phyloP scores from a whole-genome alignment of 2,113 vertebrate genomes.

The Bos taurus region DNA sequence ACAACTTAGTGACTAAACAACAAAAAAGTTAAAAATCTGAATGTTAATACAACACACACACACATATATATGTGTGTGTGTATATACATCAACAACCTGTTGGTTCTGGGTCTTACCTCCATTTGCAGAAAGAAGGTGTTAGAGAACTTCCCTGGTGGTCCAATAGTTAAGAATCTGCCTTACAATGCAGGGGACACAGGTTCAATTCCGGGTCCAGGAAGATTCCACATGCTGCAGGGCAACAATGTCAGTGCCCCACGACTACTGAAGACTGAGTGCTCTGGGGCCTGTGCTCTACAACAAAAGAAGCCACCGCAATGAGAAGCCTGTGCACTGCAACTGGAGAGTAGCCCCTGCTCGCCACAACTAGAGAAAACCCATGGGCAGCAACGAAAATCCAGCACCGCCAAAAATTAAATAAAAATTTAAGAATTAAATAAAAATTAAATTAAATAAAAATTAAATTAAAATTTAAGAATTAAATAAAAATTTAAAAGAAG shows the following conservation, averaged over 20 bases:
- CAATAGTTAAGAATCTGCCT: neutral
- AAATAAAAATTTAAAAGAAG: neutral
- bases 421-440: neutral
- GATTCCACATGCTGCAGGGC: neutral
- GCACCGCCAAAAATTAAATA: neutral
- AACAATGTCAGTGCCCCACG: neutral
- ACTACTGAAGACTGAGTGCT: neutral
- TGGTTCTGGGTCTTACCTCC: neutral
- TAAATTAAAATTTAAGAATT: neutral
- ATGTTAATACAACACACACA: neutral
- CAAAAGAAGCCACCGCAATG: neutral
- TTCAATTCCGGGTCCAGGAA: neutral
- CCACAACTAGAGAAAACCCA: neutral
- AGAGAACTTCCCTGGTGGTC: neutral
- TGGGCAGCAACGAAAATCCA: neutral
- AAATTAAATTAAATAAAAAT: neutral
- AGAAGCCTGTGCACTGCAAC: neutral
- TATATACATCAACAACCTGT: neutral
- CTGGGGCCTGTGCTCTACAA: neutral
- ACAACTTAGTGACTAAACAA: neutral
- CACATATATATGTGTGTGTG: rapidly evolving
- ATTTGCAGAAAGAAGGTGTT: neutral
- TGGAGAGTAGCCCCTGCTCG: neutral
- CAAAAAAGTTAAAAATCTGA: neutral
- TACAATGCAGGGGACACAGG: neutral